Base-by-base conservation (phyloP, 1,140 invertebrate species). In the Varroa destructor region DNA sequence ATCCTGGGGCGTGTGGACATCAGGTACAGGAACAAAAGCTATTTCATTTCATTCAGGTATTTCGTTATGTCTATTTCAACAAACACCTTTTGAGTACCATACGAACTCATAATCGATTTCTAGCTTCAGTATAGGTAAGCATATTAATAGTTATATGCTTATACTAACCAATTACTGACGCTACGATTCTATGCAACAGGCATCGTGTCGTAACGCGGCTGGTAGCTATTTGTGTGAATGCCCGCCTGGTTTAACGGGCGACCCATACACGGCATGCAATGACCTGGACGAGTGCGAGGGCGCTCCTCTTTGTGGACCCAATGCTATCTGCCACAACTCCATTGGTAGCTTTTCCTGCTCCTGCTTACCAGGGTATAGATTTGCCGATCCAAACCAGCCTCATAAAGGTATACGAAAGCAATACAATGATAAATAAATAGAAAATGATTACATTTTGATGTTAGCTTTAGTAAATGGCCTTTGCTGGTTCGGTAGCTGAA, bases 191-290 rank as follows among this genome's bases (percentile, higher is more conserved):
- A 40, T 40, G 12, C 12, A 14, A 12, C 61, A 67, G 77, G 87
- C 90, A 25, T 75, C 87, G 40, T 96, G 92, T 78, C 83, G 84
- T 72, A 95, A 96, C 79, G 85, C 84, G 55, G 86, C 86, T 43
- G 92, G 91, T 77, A 93, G 93, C 79, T 92, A 91, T 78, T 91
- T 87, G 5, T 95, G 92, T 79, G 78, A 83, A 51, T 94, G 91
- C 81, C 85, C 85, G 74, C 82, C 86, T 67, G 92, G 92, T 74
- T 93, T 85, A 79, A 83, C 85, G 72, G 90, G 91, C 79, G 89
- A 93, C 84, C 87, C 91, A n/a, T 90, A 86, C 78, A 73, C 71
- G 8, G 75, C 75, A 75, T 78, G 85, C 87, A 81, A 88, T 78
- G 87, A 89, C 77, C 77, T 85, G 14, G 83, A 89, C 77, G 88